Conservation (phyloP, 1,140 invertebrate species). For the Apis florea region DNA sequence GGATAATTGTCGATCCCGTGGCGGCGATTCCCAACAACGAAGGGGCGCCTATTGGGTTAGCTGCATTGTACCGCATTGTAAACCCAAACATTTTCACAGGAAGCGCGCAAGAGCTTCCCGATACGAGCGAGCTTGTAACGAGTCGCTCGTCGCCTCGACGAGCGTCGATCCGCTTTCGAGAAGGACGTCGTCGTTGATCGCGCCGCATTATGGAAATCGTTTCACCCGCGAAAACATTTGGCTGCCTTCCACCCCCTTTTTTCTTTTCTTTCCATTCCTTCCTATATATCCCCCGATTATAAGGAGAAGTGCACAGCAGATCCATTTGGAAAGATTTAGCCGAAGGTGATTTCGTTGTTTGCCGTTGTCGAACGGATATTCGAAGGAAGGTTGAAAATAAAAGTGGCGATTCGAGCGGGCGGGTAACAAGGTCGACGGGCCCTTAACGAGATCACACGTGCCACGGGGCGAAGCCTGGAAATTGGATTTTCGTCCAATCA, state of each 20-base stretch:
- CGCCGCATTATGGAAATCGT: conserved; percentile 42
- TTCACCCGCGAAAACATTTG: conserved; percentile 26
- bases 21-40: conserved; percentile 33
- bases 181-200: not conserved
- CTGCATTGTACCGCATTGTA: conserved; percentile 38
- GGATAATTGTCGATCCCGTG: not conserved
- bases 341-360: too few relatives aligned
- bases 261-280: not conserved
- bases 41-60: conserved; percentile 38
- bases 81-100: too few relatives aligned
- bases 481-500: conserved; percentile 31
- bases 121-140: conserved; percentile 21
- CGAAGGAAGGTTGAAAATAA: not conserved
- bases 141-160: not conserved
- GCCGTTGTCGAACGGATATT: too few relatives aligned
- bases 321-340: not conserved
- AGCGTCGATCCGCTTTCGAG: conserved; percentile 32
- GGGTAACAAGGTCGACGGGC: conserved; percentile 2
- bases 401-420: not conserved
- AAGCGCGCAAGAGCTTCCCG: too few relatives aligned
- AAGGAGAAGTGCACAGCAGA: not conserved
- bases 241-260: not conserved
- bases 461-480: conserved; percentile 8
- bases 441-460: conserved; percentile 30
- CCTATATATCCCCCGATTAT: too few relatives aligned